Evolutionary conservation across 2,113 vertebrate species (phyloP).

Genomic region (Elaphurus davidianus): DNA sequence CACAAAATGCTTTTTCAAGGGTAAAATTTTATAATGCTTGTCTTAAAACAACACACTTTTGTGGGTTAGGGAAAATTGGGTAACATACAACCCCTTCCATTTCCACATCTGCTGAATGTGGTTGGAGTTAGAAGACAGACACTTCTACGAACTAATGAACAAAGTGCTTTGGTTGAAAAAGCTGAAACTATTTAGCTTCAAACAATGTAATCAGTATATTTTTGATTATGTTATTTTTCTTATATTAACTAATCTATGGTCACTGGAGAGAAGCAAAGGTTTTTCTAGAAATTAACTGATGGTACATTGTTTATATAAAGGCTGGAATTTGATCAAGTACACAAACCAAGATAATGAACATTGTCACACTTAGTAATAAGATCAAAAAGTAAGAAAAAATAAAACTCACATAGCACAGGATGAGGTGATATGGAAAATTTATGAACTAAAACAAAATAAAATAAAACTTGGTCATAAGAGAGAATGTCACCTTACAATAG

Average conservation of each 20-base stretch:
- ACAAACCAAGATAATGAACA: background rate
- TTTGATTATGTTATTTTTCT: background rate
- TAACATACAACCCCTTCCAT: background rate
- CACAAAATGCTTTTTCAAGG: background rate
- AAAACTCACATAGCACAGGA: background rate
- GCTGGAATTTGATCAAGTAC: background rate
- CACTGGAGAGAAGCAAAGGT: background rate
- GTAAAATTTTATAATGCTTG: background rate
- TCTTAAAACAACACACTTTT: background rate
- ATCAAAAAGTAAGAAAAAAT: background rate
- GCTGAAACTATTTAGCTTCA: background rate
- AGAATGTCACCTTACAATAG: background rate
- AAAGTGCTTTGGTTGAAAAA: background rate
- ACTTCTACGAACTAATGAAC: background rate
- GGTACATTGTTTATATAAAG: background rate
- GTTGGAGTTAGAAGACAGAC: background rate
- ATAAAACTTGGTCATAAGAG: background rate
- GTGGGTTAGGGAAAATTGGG: background rate
- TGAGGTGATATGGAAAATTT: background rate
- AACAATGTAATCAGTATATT: background rate
- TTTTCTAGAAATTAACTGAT: background rate
- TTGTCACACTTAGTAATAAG: background rate
- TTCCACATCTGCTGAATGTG: background rate
- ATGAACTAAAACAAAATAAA: background rate
- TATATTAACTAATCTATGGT: background rate